phyloP scores from a whole-genome alignment of 1,140 invertebrate species.

The Caenorhabditis brenneri region DNA sequence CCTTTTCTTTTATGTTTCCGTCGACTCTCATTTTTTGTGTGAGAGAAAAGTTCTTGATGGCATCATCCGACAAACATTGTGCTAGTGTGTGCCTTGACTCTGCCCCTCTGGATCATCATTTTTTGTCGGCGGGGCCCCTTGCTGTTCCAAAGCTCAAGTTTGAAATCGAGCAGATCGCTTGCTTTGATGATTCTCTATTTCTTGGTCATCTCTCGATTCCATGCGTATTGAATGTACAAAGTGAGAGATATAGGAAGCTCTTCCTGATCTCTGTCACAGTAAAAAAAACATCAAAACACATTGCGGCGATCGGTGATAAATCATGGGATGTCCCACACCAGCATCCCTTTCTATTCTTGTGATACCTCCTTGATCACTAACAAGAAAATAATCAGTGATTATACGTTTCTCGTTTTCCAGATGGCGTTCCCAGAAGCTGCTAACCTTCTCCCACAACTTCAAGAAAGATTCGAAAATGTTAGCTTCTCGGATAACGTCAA shows the following conservation, averaged over 20 bases:
- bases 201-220: not conserved
- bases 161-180: conserved; percentile 29
- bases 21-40: not conserved
- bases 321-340: not conserved
- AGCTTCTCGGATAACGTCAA: not conserved
- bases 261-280: not conserved
- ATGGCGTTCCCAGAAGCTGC: conserved; percentile 22
- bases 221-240: not conserved
- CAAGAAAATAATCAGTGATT: no score
- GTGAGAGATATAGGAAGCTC: not conserved
- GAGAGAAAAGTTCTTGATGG: not conserved
- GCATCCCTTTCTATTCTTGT: not conserved
- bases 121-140: not conserved
- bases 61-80: conserved; percentile 6
- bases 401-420: not conserved
- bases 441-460: not conserved
- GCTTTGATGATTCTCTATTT: conserved; percentile 21
- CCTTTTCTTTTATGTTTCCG: not conserved
- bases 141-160: conserved; percentile 20
- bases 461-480: conserved; percentile 6
- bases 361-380: not conserved
- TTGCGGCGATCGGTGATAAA: conserved; percentile 3
- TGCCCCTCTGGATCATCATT: not conserved
- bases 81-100: not conserved
- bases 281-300: conserved; percentile 9